Conservation (phyloP, 2,888 invertebrate genomes). For the Cheilosia soror region DNA sequence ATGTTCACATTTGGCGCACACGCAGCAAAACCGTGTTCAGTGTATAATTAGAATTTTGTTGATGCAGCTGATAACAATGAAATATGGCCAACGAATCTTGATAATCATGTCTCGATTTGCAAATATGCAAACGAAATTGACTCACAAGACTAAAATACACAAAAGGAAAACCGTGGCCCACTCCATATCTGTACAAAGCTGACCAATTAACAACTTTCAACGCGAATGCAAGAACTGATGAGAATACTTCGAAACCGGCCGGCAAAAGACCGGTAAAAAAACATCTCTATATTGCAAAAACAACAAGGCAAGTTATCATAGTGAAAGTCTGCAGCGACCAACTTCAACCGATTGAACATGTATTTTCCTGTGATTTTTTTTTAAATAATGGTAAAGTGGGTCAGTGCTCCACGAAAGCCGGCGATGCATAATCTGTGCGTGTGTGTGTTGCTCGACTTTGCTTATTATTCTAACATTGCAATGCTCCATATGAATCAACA, state of each 20-base stretch:
- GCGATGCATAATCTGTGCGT: slow-evolving; percentile 36
- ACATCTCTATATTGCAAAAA: slow-evolving; percentile 15
- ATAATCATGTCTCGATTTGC: slow-evolving; percentile 34
- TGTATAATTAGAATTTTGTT: slow-evolving; percentile 42
- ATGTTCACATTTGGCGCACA: slow-evolving; percentile 12
- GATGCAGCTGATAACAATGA: slow-evolving; percentile 51
- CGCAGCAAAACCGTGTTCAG: slow-evolving; percentile 35
- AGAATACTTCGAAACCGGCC: slow-evolving; percentile 57
- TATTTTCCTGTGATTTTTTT: slow-evolving; percentile 36
- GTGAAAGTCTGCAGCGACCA: slow-evolving; percentile 64
- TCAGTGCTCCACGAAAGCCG: slow-evolving; percentile 72
- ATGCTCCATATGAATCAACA: slow-evolving; percentile 10
- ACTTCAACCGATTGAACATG: slow-evolving; percentile 52
- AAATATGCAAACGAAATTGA: slow-evolving; percentile 23
- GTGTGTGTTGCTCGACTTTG: slow-evolving; percentile 49
- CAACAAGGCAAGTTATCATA: slow-evolving; percentile 52
- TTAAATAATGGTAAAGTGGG: slow-evolving; percentile 58
- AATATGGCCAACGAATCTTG: slow-evolving; percentile 50
- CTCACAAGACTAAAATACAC: slow-evolving; percentile 4
- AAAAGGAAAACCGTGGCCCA: slow-evolving; percentile 14
- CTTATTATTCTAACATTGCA: slow-evolving; percentile 66
- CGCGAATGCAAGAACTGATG: background rate
- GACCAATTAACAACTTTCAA: slow-evolving; percentile 61
- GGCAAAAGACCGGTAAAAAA: slow-evolving; percentile 65
- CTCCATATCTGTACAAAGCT: slow-evolving; percentile 18